Evolutionary conservation across 2,113 vertebrate species (phyloP).

Genomic region (Phalacrocorax pelagicus): DNA sequence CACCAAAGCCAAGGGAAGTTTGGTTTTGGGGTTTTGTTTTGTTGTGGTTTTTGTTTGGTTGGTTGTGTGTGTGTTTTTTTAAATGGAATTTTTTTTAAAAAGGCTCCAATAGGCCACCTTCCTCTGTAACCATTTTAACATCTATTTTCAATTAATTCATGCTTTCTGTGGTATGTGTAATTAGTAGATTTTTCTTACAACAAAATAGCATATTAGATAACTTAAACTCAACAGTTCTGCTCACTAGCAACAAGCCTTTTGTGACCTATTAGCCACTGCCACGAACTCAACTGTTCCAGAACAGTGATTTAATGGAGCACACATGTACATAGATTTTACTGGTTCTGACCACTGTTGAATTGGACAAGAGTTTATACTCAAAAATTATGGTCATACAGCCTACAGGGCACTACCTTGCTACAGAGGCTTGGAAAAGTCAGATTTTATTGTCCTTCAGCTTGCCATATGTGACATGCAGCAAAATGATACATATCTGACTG

Average conservation of each 20-base stretch:
- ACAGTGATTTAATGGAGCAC: neutral
- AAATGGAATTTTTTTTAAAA: neutral
- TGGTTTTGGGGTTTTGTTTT: too few species aligned
- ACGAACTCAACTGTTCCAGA: neutral
- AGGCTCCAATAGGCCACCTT: neutral
- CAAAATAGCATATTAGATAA: too few species aligned
- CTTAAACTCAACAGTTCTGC: neutral
- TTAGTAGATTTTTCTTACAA: too few species aligned
- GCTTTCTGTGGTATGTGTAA: neutral
- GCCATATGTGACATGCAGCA: neutral
- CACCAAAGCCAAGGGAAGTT: neutral
- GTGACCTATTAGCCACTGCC: neutral
- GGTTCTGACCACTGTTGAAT: neutral
- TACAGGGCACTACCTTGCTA: neutral
- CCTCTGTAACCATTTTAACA: neutral
- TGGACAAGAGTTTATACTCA: neutral
- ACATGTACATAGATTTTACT: fast-evolving
- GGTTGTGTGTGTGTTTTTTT: neutral
- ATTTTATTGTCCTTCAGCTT: neutral
- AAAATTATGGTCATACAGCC: neutral
- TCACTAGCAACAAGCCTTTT: neutral
- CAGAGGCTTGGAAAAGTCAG: neutral
- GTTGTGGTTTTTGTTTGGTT: too few species aligned
- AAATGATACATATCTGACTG: neutral
- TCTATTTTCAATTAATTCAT: neutral